These are phyloP conservation scores for Ctenodactylus gundi DNA, from an alignment of 2,113 vertebrate genomes.

Conservation along the genomic window DNA sequence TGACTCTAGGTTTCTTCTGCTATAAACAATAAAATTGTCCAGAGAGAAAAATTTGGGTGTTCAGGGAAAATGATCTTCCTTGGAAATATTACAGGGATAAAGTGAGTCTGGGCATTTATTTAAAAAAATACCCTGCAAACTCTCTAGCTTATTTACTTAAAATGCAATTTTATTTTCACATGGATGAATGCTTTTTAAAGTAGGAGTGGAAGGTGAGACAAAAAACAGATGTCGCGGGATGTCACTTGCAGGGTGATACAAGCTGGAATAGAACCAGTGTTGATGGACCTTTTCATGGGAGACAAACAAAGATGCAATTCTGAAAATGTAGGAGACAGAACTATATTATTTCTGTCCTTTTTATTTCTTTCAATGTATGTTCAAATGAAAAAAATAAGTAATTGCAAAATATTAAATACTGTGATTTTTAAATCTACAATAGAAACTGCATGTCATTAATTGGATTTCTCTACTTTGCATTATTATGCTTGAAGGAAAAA, in stretches of 20 bases:
- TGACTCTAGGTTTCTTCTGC: neutral
- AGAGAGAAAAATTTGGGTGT: neutral
- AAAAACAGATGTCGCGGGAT: neutral
- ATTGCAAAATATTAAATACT: neutral
- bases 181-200: neutral
- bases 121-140: neutral
- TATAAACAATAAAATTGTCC: neutral
- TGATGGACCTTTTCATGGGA: neutral
- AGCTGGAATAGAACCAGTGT: neutral
- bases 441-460: neutral
- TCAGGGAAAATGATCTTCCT: neutral
- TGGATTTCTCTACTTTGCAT: neutral
- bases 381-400: neutral
- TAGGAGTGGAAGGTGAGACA: constrained; percentile 35
- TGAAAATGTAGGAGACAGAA: neutral
- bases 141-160: neutral
- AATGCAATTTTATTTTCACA: neutral
- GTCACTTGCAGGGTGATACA: neutral
- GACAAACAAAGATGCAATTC: neutral
- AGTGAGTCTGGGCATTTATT: neutral
- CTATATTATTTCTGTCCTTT: neutral
- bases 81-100: neutral
- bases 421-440: neutral
- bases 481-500: neutral
- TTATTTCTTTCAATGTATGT: neutral